Conservation (phyloP, 2,797 vertebrate genomes). For the Poeciliopsis infans region DNA sequence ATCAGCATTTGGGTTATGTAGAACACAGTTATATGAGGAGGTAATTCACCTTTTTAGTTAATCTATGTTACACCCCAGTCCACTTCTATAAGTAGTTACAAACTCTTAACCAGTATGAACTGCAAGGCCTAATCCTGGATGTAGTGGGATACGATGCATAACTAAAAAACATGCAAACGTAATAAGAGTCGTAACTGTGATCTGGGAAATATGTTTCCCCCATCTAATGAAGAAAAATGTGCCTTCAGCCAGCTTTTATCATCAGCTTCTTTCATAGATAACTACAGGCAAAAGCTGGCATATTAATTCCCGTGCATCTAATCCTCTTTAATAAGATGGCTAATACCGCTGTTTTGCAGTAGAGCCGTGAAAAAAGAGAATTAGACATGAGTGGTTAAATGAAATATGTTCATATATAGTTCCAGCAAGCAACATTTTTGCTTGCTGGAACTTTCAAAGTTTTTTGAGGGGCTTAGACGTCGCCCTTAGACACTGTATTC, state of each 20-base stretch:
- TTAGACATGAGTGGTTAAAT: background rate
- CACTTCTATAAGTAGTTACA: background rate
- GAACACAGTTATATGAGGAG: no score
- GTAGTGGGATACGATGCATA: background rate
- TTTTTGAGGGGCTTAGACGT: background rate
- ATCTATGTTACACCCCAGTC: background rate
- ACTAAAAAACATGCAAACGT: background rate
- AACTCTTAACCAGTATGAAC: background rate
- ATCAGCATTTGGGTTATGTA: background rate
- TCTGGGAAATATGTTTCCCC: background rate
- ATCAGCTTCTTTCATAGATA: background rate
- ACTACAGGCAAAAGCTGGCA: background rate
- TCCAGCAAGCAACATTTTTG: background rate
- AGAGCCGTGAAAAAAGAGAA: background rate
- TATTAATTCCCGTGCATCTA: background rate
- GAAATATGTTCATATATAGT: no score
- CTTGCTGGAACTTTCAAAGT: background rate
- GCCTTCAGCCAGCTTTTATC: slow-evolving; percentile 4
- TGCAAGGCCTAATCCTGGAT: background rate
- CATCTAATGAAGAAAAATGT: slow-evolving; percentile 20
- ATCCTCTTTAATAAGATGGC: slow-evolving; percentile 4
- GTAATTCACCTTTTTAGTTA: background rate
- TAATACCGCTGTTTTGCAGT: background rate
- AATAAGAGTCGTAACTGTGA: background rate
- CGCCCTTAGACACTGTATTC: no score